Evolutionary conservation across 2,113 vertebrate species (phyloP).

Genomic region (Chloroceryle aenea): DNA sequence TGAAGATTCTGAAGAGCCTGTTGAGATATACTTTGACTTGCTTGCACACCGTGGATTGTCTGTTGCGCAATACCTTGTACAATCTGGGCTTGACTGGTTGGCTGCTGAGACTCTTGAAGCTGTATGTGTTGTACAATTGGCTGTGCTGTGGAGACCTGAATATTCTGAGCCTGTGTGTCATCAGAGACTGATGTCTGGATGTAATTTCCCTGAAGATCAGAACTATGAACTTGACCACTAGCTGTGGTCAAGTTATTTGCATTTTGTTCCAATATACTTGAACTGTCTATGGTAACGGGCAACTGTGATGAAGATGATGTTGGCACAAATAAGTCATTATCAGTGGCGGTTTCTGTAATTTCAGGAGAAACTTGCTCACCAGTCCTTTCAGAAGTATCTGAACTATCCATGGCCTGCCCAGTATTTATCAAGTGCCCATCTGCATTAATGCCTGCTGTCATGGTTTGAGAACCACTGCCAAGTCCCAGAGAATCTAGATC

Average conservation of each 20-base stretch:
- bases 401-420: slow-evolving; percentile 88
- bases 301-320: slow-evolving; percentile 92
- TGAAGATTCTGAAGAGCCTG: slow-evolving; percentile 94
- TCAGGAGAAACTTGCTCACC: slow-evolving; percentile 91
- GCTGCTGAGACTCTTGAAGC: slow-evolving; percentile 91
- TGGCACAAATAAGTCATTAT: slow-evolving; percentile 96
- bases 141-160: slow-evolving; percentile 91
- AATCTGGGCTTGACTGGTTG: slow-evolving; percentile 91
- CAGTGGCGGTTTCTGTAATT: slow-evolving; percentile 87
- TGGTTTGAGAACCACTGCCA: slow-evolving; percentile 93
- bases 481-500: slow-evolving; percentile 98
- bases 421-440: slow-evolving; percentile 95
- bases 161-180: slow-evolving; percentile 89
- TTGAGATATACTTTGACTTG: slow-evolving; percentile 85
- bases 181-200: slow-evolving; percentile 86
- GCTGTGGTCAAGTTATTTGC: slow-evolving; percentile 82
- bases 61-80: slow-evolving; percentile 91
- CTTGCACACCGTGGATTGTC: slow-evolving; percentile 84
- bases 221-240: slow-evolving; percentile 85
- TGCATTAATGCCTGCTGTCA: slow-evolving; percentile 95
- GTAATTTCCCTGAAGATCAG: slow-evolving; percentile 92
- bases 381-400: slow-evolving; percentile 89
- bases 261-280: slow-evolving; percentile 90
- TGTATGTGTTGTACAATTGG: slow-evolving; percentile 90
- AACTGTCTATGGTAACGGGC: slow-evolving; percentile 87